These are phyloP conservation scores for Falco cherrug DNA, from an alignment of 2,797 vertebrate species.

Conservation along the genomic window DNA sequence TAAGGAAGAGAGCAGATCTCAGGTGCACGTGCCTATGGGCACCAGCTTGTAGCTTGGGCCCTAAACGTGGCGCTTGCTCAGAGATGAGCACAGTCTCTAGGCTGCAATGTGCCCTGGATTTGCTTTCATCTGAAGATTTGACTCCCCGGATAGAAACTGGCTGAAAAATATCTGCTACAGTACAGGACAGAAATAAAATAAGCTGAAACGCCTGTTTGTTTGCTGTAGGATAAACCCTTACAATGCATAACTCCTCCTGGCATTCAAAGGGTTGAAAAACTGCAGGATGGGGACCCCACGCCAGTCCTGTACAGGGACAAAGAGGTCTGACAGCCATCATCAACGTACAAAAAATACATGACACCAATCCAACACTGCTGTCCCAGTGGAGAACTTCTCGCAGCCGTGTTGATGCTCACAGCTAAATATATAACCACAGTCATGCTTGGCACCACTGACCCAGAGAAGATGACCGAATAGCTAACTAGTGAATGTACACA, in stretches of 20 bases:
- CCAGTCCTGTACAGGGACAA: background rate
- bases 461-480: conserved; percentile 37
- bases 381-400: background rate
- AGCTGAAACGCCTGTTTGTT: background rate
- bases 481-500: conserved; percentile 40
- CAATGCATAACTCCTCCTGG: background rate
- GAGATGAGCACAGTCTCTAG: background rate
- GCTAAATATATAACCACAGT: conserved; percentile 39
- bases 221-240: background rate
- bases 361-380: background rate
- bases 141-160: background rate
- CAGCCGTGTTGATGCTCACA: conserved; percentile 11
- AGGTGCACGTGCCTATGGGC: background rate
- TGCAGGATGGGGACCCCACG: background rate
- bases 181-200: background rate
- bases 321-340: background rate
- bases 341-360: background rate
- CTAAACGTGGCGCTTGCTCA: background rate
- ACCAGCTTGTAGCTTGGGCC: background rate
- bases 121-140: background rate
- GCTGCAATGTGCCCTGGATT: background rate
- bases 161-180: background rate
- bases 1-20: background rate
- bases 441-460: conserved; percentile 45
- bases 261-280: background rate